Evolutionary conservation across 1,140 invertebrate species (phyloP), one percentile per base, ranked within the genome.

Genomic region (Apis dorsata): DNA sequence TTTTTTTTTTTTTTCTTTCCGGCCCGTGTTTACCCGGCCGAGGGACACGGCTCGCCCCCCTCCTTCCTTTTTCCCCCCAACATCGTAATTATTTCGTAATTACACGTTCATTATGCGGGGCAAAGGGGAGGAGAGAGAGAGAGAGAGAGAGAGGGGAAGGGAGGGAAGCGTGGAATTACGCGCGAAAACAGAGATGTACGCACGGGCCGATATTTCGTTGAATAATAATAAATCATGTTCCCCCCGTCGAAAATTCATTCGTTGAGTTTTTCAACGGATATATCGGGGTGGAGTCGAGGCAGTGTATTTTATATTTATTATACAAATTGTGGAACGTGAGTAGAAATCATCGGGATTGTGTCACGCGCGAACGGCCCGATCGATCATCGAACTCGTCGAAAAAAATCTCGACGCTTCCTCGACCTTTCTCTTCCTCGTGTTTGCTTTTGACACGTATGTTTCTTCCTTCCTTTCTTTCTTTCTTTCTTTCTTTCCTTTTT

Each of bases 51-150:
- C 83, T 87, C 77, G 63, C 34, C 34, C 34, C 34, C 34, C 34
- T 4, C 28, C 34, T 4, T 44, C 4, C 34, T 7, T 44, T 44
- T 80, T 83, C 73, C 63, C 81, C 34, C 73, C 77, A 60, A 81
- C 86, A 70, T 87, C 85, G 83, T 87, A 87, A 87, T 87, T 87
- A 87, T 84, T 79, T 83, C 69, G 74, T 87, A 84, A 87, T 87
- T 87, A 79, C 82, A 71, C 85, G 77, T 84, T 81, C 69, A 86
- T 87, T 87, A 87, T 81, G 86, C 75, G 77, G 13, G 63, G n/a
- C 53, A 60, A 57, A 59, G 63, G 34, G 34, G 34, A 34, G 34
- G 34, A 34, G 34, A 28, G 28, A 28, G 24, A 24, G 24, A 24
- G 24, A 24, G 24, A 24, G 24, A 24, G 24, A 24, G 24, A 24